These are phyloP conservation scores for Rutpela maculata DNA, from an alignment of 2,888 invertebrate species.

Conservation along the genomic window DNA sequence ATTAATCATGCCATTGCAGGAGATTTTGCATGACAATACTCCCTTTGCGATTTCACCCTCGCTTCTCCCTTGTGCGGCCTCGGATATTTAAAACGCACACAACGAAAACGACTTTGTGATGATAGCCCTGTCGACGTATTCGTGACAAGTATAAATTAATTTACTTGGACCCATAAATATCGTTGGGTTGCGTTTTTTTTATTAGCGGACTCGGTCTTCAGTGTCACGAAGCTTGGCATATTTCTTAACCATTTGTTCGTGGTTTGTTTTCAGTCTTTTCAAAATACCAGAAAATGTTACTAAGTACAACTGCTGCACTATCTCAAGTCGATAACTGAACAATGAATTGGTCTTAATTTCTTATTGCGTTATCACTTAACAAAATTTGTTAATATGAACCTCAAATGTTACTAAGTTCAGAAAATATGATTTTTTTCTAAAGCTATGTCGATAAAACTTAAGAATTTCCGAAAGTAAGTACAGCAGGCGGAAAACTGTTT, in stretches of 20 bases:
- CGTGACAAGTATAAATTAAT: slow-evolving; percentile 51
- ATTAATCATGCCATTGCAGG: slow-evolving; percentile 18
- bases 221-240: background rate
- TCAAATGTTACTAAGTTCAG: too few relatives aligned
- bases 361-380: too few relatives aligned
- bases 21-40: slow-evolving; percentile 40
- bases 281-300: background rate
- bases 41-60: slow-evolving; percentile 37
- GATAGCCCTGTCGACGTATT: slow-evolving; percentile 44
- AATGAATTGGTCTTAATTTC: too few relatives aligned
- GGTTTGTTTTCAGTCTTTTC: background rate
- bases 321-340: too few relatives aligned
- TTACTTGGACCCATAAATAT: slow-evolving; percentile 35
- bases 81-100: slow-evolving; percentile 4
- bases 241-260: background rate
- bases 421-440: too few relatives aligned
- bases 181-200: slow-evolving; percentile 39
- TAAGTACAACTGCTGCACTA: too few relatives aligned
- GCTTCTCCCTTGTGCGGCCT: slow-evolving; percentile 12
- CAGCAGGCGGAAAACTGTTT: too few relatives aligned
- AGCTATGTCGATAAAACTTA: too few relatives aligned
- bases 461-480: too few relatives aligned
- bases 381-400: too few relatives aligned
- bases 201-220: slow-evolving; percentile 10
- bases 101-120: slow-evolving; percentile 42